Evolutionary conservation across 2,888 invertebrate species (phyloP).

Genomic region (Lithodes maja): DNA sequence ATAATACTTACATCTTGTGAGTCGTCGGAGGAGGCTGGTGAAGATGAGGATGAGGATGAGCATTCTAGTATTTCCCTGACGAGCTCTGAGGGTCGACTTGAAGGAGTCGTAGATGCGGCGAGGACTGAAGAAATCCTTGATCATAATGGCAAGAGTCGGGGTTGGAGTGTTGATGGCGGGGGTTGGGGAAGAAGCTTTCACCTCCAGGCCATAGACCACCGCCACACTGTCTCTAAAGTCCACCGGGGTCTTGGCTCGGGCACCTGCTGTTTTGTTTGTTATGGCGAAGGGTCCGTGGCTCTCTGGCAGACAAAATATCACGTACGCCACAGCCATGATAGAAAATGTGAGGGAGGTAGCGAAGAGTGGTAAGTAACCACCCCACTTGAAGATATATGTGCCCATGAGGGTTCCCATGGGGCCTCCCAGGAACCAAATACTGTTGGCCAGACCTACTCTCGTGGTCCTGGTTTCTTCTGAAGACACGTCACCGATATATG

Average conservation of each 20-base stretch:
- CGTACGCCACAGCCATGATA: conserved; percentile 40
- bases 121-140: conserved; percentile 60
- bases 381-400: conserved; percentile 57
- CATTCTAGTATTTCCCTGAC: conserved; percentile 63
- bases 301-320: conserved; percentile 42
- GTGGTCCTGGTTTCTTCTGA: conserved; percentile 60
- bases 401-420: conserved; percentile 67
- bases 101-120: conserved; percentile 67
- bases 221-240: conserved; percentile 41
- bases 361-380: conserved; percentile 63
- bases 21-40: conserved; percentile 65
- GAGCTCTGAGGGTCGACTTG: conserved; percentile 55
- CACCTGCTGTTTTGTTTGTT: not conserved
- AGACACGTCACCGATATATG: conserved; percentile 68
- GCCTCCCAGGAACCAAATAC: conserved; percentile 68
- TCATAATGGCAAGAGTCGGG: conserved; percentile 50
- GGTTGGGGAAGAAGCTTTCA: conserved; percentile 2
- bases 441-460: conserved; percentile 66
- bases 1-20: conserved; percentile 63
- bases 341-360: conserved; percentile 46
- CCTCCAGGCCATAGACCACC: conserved; percentile 36
- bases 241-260: conserved; percentile 5
- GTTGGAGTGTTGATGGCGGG: conserved; percentile 1
- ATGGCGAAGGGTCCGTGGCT: conserved; percentile 57
- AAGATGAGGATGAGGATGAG: conserved; percentile 64